Conservation (phyloP, 2,113 vertebrate genomes). For the Cardinalis cardinalis region DNA sequence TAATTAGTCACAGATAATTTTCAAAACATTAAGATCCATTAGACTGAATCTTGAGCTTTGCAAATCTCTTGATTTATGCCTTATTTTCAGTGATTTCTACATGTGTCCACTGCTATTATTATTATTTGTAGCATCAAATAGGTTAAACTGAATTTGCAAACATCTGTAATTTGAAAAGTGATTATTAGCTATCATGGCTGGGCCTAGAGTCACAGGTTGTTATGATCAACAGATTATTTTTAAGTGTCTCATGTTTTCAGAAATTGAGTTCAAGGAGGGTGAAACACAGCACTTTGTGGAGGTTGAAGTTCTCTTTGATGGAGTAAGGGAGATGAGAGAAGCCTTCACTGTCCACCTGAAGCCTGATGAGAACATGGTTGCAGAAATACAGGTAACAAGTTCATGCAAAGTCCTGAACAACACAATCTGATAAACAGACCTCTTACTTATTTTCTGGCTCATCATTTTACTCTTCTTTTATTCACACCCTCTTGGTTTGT, state of each 20-base stretch:
- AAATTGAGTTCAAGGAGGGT: conserved; percentile 88
- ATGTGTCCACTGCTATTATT: not conserved
- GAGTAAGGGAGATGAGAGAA: conserved; percentile 89
- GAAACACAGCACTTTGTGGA: conserved; percentile 85
- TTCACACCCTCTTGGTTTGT: not conserved
- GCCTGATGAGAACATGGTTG: conserved; percentile 92
- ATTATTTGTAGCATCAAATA: not conserved
- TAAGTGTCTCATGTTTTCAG: conserved; percentile 64
- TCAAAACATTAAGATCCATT: not conserved
- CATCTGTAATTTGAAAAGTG: not conserved
- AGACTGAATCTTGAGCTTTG: not conserved
- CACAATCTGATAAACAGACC: not conserved
- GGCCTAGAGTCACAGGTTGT: not conserved
- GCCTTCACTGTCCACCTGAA: conserved; percentile 92
- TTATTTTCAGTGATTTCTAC: not conserved
- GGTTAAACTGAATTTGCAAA: not conserved
- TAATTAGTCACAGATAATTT: not conserved
- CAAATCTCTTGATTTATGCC: not conserved
- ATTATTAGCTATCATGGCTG: not conserved
- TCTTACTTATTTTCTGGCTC: not conserved
- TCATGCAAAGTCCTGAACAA: not conserved
- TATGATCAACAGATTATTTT: not conserved
- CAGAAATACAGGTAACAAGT: conserved; percentile 86
- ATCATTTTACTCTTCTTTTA: not conserved
- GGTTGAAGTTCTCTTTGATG: conserved; percentile 88